These are phyloP conservation scores for Biston betularia DNA, from an alignment of 2,888 invertebrate genomes.

Conservation along the genomic window DNA sequence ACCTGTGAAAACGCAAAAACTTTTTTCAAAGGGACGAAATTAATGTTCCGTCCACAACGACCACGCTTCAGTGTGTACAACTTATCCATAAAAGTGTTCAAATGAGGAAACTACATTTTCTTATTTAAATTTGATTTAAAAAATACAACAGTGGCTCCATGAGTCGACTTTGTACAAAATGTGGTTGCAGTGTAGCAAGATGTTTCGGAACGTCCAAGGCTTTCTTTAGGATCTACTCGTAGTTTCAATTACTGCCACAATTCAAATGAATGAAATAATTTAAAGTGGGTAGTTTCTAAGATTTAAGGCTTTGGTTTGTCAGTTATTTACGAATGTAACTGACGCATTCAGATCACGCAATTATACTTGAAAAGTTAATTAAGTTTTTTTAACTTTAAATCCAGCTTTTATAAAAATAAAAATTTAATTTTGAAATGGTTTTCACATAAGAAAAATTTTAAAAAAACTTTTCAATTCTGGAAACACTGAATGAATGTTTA, in stretches of 20 bases:
- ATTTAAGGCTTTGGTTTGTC: no score
- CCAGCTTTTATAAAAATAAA: no score
- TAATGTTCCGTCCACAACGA: conserved; percentile 14
- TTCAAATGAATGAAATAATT: no score
- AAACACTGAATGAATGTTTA: no score
- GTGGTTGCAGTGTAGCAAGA: background rate
- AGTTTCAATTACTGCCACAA: background rate
- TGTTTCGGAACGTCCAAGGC: background rate
- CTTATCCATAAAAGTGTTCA: background rate
- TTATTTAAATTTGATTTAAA: background rate
- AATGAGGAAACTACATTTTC: background rate
- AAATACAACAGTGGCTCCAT: background rate
- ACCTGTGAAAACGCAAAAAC: conserved; percentile 26
- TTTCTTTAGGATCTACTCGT: background rate
- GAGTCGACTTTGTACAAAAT: background rate
- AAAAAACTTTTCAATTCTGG: no score
- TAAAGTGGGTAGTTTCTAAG: no score
- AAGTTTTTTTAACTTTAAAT: no score
- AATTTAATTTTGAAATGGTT: no score
- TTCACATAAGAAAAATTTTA: no score
- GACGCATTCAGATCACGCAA: no score
- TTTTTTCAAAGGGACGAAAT: conserved; percentile 26
- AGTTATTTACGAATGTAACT: no score
- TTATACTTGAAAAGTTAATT: no score
- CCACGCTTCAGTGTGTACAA: background rate